phyloP scores from a whole-genome alignment of 2,888 invertebrate genomes.

The Pherbina coryleti region DNA sequence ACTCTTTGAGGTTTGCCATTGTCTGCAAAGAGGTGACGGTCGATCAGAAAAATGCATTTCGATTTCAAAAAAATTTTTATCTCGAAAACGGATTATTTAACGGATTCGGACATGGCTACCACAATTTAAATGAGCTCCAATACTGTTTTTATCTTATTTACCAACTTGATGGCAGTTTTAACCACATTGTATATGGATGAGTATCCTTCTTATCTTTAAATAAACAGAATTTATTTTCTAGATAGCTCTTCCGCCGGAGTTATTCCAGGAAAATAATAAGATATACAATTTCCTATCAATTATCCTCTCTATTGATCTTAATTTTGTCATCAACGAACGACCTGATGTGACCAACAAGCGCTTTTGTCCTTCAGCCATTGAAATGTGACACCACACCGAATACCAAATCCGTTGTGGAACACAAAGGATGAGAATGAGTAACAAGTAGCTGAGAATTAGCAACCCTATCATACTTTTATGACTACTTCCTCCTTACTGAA shows the following conservation, averaged over 20 bases:
- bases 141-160: neutral
- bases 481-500: neutral
- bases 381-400: constrained; percentile 16
- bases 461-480: constrained; percentile 63
- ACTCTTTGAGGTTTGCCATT: no score
- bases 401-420: constrained; percentile 35
- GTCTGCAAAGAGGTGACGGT: no score
- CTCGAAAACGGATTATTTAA: no score
- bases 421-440: constrained; percentile 41
- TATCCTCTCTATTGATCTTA: constrained; percentile 46
- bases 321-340: constrained; percentile 13
- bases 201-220: neutral
- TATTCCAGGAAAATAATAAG: constrained; percentile 57
- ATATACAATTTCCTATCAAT: constrained; percentile 50
- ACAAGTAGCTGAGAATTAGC: constrained; percentile 62
- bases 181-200: no score
- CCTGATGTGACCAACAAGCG: constrained; percentile 26
- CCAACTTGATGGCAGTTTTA: neutral
- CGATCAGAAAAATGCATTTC: no score
- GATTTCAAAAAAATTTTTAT: no score
- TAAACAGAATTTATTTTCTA: neutral
- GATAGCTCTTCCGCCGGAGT: neutral
- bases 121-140: no score
- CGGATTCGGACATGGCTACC: no score
- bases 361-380: constrained; percentile 23